Base-by-base conservation (phyloP, 37 sponge, comb jelly and placozoan genomes). In the Axinella damicornis region DNA sequence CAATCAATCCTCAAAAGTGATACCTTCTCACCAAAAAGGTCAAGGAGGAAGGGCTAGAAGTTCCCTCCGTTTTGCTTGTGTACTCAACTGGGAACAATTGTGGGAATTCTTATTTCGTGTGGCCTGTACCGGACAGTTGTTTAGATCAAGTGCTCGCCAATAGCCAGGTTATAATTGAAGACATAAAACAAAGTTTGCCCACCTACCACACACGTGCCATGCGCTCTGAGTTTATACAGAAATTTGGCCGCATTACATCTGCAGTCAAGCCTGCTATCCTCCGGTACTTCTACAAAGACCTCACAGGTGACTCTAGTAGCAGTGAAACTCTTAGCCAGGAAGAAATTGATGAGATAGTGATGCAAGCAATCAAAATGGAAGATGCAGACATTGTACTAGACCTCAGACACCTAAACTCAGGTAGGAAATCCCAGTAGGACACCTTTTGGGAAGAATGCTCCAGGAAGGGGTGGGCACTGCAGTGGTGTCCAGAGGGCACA, bases 391-490 rank as follows among this genome's bases (percentile, higher is more conserved):
- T 69, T 0, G 27, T 88, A 5, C 52, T 70, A 61, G 77, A 82
- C 58, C 33, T 87, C 20, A n/a, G 88, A 52, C 31, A 41, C n/a
- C n/a, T 81, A 32, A 81, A 88, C 41, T 64, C 65, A n/a, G 83
- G 77, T 13, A 0, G 12, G 71, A 59, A 52, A 1, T 35, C 74
- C 12, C 61, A 88, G 59, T 83, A 62, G 52, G 74, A 77, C 46
- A 32, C 57, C 14, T 83, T 89, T 56, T 89, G 90, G 90, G 80
- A 78, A 2, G 73, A 90, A 69, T 81, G 64, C 25, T 90, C 5
- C 19, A 72, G 13, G 79, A 89, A 71, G 37, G 57, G 75, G 67
- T 84, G 13, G 77, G 70, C 25, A 18, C 53, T 33, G 89, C 88
- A 55, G 88, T 76, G 87, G 28, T 79, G 78, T 30, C 69, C 77